phyloP scores from a whole-genome alignment of 2,113 vertebrate species.

The Cairina moschata region DNA sequence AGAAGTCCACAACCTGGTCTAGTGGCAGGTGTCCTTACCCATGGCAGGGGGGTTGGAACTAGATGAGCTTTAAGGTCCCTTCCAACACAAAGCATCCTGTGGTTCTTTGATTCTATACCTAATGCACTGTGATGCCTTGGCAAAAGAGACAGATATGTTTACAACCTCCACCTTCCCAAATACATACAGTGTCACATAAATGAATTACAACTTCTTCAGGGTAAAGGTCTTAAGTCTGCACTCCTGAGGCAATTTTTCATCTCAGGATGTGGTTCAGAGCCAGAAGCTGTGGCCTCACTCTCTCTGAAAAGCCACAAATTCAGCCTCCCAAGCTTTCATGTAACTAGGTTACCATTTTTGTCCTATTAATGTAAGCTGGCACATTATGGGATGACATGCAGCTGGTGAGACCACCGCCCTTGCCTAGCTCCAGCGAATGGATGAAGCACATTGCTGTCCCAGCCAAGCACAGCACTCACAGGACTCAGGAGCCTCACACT shows the following conservation, averaged over 20 bases:
- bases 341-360: not conserved
- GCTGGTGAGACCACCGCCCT: not conserved
- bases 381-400: too few relatives aligned
- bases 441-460: not conserved
- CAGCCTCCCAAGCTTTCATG: not conserved
- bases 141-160: not conserved
- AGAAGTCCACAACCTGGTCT: not conserved
- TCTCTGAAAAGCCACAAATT: not conserved
- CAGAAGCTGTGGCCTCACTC: not conserved
- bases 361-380: not conserved
- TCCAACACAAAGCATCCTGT: not conserved
- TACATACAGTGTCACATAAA: not conserved
- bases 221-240: not conserved
- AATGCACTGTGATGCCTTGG: too few relatives aligned
- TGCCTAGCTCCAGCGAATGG: not conserved
- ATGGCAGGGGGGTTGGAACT: too few relatives aligned
- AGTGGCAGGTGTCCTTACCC: too few relatives aligned
- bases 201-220: not conserved
- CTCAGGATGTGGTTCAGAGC: not conserved
- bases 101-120: not conserved
- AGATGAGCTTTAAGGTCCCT: too few relatives aligned
- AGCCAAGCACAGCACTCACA: fast-evolving
- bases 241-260: not conserved
- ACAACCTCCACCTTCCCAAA: not conserved
- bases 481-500: not conserved